These are phyloP conservation scores for Elmis aenea DNA, from an alignment of 2,888 invertebrate species.

Conservation along the genomic window DNA sequence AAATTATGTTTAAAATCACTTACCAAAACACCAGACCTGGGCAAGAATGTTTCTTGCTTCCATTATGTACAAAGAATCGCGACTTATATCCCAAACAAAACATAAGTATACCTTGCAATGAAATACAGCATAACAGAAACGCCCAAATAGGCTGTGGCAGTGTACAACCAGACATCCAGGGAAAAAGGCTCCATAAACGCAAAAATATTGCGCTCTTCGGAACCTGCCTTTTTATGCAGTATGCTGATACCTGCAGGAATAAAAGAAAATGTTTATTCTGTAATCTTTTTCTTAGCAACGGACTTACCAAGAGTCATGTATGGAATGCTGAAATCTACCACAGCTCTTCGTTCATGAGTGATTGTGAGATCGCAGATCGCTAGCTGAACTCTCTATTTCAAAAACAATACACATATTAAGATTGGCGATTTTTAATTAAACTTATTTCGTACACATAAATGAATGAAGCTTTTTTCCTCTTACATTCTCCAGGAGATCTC, in stretches of 20 bases:
- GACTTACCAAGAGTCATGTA: slow-evolving; percentile 85
- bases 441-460: background rate
- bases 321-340: slow-evolving; percentile 92
- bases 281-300: background rate
- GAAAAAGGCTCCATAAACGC: slow-evolving; percentile 86
- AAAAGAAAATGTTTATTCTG: background rate
- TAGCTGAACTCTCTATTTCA: slow-evolving; percentile 80
- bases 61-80: too few species aligned
- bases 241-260: slow-evolving; percentile 76
- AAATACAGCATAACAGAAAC: slow-evolving; percentile 78
- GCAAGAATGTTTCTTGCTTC: too few species aligned
- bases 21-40: too few species aligned
- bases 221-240: slow-evolving; percentile 72
- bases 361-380: slow-evolving; percentile 95
- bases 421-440: too few species aligned
- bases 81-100: background rate
- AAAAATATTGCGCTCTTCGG: slow-evolving; percentile 75
- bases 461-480: too few species aligned
- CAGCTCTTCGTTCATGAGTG: slow-evolving; percentile 80
- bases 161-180: slow-evolving; percentile 83
- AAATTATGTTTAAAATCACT: too few species aligned
- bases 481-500: slow-evolving; percentile 70
- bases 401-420: background rate
- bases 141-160: slow-evolving; percentile 78
- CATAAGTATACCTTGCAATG: slow-evolving; percentile 52